Evolutionary conservation across 2,113 vertebrate species (phyloP).

Genomic region (Urocolius indicus): DNA sequence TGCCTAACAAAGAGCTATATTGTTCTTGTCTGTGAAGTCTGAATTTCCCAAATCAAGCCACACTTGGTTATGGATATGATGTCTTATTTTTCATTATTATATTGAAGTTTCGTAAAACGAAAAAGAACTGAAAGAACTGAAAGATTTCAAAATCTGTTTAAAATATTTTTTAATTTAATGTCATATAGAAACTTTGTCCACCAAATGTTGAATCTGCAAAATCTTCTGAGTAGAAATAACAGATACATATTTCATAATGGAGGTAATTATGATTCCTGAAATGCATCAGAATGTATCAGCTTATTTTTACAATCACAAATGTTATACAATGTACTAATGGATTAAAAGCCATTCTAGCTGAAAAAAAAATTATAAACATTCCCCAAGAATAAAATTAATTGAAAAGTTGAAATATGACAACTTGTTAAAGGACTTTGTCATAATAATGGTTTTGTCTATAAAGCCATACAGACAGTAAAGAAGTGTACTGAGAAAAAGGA

Average conservation of each 20-base stretch:
- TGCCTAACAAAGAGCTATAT: background rate
- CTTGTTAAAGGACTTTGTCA: background rate
- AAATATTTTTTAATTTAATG: background rate
- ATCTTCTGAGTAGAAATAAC: background rate
- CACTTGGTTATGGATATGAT: background rate
- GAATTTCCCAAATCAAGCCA: background rate
- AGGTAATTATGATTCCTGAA: background rate
- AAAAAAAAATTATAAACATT: background rate
- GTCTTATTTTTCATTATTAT: background rate
- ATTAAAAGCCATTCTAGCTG: background rate
- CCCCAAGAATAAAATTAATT: background rate
- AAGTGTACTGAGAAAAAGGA: background rate
- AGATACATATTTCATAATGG: background rate
- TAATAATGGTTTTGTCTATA: background rate
- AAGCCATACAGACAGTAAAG: background rate
- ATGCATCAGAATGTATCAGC: background rate
- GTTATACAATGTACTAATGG: background rate
- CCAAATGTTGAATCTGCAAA: background rate
- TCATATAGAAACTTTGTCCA: background rate
- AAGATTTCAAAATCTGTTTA: background rate
- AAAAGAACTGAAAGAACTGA: background rate
- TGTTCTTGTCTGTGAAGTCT: background rate
- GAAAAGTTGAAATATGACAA: background rate
- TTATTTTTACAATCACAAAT: background rate
- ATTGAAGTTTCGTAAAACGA: background rate